Percentiles rank a stretch among this genome's conserved stretches.
Conservation (phyloP, 2,888 invertebrate genomes). For the Temnothorax unifasciatus region DNA sequence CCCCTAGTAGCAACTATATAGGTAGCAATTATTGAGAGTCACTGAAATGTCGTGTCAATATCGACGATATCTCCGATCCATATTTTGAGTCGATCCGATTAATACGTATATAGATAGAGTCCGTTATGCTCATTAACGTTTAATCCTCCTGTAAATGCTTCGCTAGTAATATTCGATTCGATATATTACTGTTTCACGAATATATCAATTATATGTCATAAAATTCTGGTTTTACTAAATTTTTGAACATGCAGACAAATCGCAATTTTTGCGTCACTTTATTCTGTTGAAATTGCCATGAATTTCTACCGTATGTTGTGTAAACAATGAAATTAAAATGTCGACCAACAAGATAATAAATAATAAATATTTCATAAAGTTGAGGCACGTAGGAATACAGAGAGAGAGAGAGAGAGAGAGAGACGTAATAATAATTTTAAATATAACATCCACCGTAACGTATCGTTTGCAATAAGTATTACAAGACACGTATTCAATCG, state of each 20-base stretch:
- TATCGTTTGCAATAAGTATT: slow-evolving; percentile 1
- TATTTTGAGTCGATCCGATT: slow-evolving; percentile 22
- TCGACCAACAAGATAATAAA: slow-evolving; percentile 1
- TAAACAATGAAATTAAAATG: background rate
- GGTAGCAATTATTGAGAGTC: slow-evolving; percentile 45
- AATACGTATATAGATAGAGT: background rate
- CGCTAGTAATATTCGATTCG: slow-evolving; percentile 12
- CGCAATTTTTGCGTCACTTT: background rate
- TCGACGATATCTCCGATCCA: slow-evolving; percentile 9
- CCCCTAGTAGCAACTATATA: background rate
- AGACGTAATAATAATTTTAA: background rate
- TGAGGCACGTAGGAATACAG: background rate
- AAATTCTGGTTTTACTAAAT: slow-evolving; percentile 16
- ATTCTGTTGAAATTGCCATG: background rate
- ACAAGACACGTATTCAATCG: slow-evolving; percentile 45
- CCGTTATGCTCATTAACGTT: slow-evolving; percentile 14
- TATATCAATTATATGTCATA: slow-evolving; percentile 17
- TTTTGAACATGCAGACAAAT: slow-evolving; percentile 5
- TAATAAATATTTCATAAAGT: slow-evolving; percentile 23
- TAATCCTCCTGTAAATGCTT: slow-evolving; percentile 8
- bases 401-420: too few relatives aligned
- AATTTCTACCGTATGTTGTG: background rate
- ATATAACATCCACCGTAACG: background rate
- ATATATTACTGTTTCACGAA: slow-evolving; percentile 12
- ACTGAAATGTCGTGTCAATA: slow-evolving; percentile 32